Percentiles rank a stretch among this genome's conserved stretches.
phyloP scores from a whole-genome alignment of 92 coral and sea anemone genomes.

The Zoanthus solanderi region DNA sequence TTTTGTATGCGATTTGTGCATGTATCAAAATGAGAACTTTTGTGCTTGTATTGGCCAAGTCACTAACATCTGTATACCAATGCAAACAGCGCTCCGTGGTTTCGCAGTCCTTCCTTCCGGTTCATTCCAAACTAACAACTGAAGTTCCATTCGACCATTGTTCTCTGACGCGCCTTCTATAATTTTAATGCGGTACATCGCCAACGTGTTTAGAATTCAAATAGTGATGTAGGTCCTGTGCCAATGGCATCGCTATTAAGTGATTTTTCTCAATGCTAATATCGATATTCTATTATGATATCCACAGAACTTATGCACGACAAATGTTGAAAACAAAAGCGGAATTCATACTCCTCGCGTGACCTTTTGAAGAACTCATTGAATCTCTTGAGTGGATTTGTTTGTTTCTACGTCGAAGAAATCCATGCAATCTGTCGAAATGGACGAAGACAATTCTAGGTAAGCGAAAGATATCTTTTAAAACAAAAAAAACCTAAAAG shows the following conservation, averaged over 20 bases:
- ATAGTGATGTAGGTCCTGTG: not conserved
- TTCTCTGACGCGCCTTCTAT: not conserved
- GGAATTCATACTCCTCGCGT: not conserved
- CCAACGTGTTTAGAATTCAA: not conserved
- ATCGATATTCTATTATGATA: not conserved
- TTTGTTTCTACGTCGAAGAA: slow-evolving; percentile 2
- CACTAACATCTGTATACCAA: not conserved
- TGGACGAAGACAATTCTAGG: slow-evolving; percentile 12
- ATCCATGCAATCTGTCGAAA: not conserved
- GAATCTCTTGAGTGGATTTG: slow-evolving; percentile 12
- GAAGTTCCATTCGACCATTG: not conserved
- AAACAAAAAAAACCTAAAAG: no score
- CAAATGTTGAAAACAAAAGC: not conserved
- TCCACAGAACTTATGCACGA: not conserved
- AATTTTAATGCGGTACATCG: not conserved
- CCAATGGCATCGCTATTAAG: not conserved
- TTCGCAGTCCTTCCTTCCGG: slow-evolving; percentile 19
- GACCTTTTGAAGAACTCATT: not conserved
- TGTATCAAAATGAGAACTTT: not conserved
- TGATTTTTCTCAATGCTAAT: not conserved
- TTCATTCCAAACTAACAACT: not conserved
- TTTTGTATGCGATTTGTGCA: not conserved
- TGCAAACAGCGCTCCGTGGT: not conserved
- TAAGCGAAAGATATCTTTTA: not conserved
- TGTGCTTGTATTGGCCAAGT: not conserved